Percentiles rank a stretch among this genome's conserved stretches.
Evolutionary conservation across 2,113 vertebrate genomes (phyloP).

Genomic region (Nothoprocta pentlandii): DNA sequence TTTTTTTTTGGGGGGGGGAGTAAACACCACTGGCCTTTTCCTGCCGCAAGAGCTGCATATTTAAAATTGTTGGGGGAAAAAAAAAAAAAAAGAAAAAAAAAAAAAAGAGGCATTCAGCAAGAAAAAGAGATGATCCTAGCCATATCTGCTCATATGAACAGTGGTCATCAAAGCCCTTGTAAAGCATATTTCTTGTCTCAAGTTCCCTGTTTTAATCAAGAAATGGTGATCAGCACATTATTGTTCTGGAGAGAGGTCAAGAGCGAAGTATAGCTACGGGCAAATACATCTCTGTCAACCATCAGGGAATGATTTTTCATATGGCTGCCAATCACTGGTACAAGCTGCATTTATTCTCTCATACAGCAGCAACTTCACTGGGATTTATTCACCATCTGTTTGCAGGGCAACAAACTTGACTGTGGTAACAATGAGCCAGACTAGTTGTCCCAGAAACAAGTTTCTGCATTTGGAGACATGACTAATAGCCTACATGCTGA

Average conservation of each 20-base stretch:
- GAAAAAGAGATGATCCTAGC: neutral
- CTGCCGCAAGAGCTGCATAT: neutral
- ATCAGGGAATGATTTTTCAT: neutral
- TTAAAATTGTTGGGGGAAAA: accelerated
- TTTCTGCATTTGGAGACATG: no score
- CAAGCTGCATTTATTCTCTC: neutral
- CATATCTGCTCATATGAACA: neutral
- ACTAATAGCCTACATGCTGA: no score
- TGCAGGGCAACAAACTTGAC: neutral
- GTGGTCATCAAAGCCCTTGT: neutral
- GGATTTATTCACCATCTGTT: neutral
- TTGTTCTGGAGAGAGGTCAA: neutral
- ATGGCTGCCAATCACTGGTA: neutral
- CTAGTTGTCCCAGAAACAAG: no score
- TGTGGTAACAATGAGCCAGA: no score
- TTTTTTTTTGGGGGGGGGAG: neutral
- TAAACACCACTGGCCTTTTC: neutral
- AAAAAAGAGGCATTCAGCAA: neutral
- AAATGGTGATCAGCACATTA: neutral
- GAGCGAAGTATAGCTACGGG: neutral
- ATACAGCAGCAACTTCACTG: neutral
- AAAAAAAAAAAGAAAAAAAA: no score
- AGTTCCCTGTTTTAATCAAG: neutral
- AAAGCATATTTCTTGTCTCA: neutral
- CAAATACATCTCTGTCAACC: neutral